Percentiles rank a stretch among this genome's conserved stretches.
These are phyloP conservation scores for Aphaenogaster floridana DNA, from an alignment of 1,140 invertebrate genomes.

Conservation along the genomic window DNA sequence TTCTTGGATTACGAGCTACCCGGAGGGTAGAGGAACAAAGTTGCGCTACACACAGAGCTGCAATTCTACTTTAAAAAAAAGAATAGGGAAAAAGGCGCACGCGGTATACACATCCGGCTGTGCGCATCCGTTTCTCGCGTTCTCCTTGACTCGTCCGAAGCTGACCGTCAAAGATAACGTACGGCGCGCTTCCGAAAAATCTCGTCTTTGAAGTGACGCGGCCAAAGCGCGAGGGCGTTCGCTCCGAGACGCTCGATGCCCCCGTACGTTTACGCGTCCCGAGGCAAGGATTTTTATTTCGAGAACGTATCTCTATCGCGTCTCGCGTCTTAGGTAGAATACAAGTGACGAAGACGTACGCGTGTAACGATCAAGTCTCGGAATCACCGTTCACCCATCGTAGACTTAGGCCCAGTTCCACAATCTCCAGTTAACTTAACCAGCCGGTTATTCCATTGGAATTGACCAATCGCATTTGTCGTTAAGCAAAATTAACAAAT, in stretches of 20 bases:
- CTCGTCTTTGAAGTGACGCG: constrained; percentile 74
- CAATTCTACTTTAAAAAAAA: background rate
- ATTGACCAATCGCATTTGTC: too few species aligned
- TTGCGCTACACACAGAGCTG: background rate
- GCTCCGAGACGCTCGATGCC: background rate
- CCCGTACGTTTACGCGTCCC: constrained; percentile 25
- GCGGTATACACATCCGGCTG: constrained; percentile 51
- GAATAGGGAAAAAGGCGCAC: background rate
- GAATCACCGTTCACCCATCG: background rate
- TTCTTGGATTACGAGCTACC: background rate
- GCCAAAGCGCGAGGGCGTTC: constrained; percentile 42
- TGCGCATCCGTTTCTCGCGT: constrained; percentile 44
- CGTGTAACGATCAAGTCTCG: background rate
- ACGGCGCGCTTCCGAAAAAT: constrained; percentile 70
- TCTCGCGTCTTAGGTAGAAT: background rate
- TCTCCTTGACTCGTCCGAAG: constrained; percentile 7
- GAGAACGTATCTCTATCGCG: constrained; percentile 43
- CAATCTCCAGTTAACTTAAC: too few species aligned
- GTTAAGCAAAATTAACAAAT: too few species aligned
- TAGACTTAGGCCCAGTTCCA: background rate
- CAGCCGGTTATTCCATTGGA: too few species aligned
- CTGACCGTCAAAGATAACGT: constrained; percentile 59
- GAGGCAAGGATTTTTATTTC: constrained; percentile 55
- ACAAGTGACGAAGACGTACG: background rate
- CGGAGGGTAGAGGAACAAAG: background rate